A percentile compares a stretch with the other conserved stretches of the same genome.
phyloP scores from a whole-genome alignment of 35 echinoderm and acorn worm species.

The Stichopus chloronotus region DNA sequence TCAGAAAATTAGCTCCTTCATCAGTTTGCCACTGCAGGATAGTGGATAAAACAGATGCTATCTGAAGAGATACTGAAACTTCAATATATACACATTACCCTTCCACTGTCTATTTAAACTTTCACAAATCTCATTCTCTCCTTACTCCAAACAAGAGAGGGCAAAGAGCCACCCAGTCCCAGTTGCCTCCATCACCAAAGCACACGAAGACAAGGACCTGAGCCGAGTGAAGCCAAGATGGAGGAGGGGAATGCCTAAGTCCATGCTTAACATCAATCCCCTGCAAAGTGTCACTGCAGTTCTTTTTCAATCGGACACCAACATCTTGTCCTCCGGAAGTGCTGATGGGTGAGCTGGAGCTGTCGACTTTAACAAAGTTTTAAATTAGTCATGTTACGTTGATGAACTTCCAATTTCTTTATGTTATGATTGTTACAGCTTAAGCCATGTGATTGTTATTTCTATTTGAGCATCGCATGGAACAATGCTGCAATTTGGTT shows the following conservation, averaged over 20 bases:
- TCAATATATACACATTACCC: too few relatives aligned
- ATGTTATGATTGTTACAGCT: background rate
- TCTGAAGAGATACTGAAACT: too few relatives aligned
- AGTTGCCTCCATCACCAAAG: slow-evolving; percentile 66
- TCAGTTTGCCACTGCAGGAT: too few relatives aligned
- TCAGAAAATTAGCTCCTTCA: too few relatives aligned
- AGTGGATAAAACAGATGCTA: too few relatives aligned
- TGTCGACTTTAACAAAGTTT: background rate
- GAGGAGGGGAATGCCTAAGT: slow-evolving; percentile 60
- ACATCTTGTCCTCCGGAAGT: slow-evolving; percentile 81
- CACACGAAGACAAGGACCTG: slow-evolving; percentile 67
- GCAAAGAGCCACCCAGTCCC: slow-evolving; percentile 56
- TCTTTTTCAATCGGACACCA: slow-evolving; percentile 81
- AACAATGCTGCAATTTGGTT: too few relatives aligned
- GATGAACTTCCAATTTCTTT: background rate
- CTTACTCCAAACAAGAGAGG: slow-evolving; percentile 11
- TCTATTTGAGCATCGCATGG: too few relatives aligned
- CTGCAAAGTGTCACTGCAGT: slow-evolving; percentile 90
- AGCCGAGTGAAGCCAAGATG: slow-evolving; percentile 57
- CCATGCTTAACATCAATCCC: slow-evolving; percentile 58
- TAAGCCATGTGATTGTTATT: background rate
- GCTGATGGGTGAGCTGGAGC: slow-evolving; percentile 82
- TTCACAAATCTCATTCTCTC: too few relatives aligned
- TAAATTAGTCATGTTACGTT: background rate
- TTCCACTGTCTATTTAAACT: too few relatives aligned